These are phyloP conservation scores for Pedetes capensis DNA, from an alignment of 2,113 vertebrate genomes.

Conservation along the genomic window DNA sequence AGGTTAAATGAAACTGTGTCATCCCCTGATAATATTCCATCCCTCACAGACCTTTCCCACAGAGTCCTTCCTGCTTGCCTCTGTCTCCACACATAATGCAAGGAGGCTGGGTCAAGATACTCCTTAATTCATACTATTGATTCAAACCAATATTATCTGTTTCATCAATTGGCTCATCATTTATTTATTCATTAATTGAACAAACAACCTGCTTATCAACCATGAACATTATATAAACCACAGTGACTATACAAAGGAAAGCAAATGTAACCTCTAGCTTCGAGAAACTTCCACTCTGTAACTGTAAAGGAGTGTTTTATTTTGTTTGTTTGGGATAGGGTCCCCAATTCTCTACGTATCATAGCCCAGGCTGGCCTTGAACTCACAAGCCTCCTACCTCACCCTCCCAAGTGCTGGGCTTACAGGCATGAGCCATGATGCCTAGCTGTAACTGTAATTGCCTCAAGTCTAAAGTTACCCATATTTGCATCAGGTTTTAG, in stretches of 20 bases:
- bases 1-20: slow-evolving; percentile 59
- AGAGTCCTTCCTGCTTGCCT: neutral
- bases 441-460: neutral
- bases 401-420: neutral
- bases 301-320: neutral
- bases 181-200: neutral
- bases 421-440: neutral
- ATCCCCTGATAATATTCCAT: slow-evolving; percentile 2
- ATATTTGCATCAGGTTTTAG: neutral
- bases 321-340: neutral
- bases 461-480: neutral
- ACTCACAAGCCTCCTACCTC: neutral
- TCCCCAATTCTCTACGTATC: neutral
- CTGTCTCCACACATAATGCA: neutral
- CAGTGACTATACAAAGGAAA: neutral
- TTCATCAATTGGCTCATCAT: neutral
- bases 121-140: neutral
- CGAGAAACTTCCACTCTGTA: neutral
- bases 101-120: neutral
- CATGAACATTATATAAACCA: neutral
- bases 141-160: neutral
- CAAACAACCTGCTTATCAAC: neutral
- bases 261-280: neutral
- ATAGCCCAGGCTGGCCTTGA: neutral
- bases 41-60: neutral